phyloP scores from a whole-genome alignment of 2,113 vertebrate species.

The Microcebus murinus region DNA sequence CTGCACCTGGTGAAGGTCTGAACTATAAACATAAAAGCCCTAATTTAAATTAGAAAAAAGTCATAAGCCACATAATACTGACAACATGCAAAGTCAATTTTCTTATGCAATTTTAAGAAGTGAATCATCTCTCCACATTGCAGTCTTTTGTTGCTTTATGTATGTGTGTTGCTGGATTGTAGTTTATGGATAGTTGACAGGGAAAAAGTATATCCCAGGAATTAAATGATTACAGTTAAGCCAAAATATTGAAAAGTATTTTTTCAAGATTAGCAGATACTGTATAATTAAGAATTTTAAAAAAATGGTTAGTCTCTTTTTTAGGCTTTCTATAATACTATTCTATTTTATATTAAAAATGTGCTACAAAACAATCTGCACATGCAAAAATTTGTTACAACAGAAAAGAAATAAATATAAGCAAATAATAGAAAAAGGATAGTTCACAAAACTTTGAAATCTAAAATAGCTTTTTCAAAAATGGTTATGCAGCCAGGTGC shows the following conservation, averaged over 20 bases:
- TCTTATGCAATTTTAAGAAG: not conserved
- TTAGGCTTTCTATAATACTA: not conserved
- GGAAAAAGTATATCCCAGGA: not conserved
- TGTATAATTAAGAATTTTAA: not conserved
- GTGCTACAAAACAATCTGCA: slow-evolving; percentile 28
- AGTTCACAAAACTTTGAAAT: not conserved
- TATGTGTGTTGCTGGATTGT: not conserved
- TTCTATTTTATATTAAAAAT: slow-evolving; percentile 22
- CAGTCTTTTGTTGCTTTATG: not conserved
- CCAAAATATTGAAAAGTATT: not conserved
- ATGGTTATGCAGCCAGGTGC: not conserved
- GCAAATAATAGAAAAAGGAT: not conserved
- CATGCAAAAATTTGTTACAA: slow-evolving; percentile 27
- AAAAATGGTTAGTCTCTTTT: not conserved
- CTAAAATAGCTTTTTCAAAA: not conserved
- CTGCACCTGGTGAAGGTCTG: not conserved
- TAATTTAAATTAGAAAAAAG: not conserved
- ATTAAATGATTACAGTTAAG: not conserved
- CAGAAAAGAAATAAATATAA: slow-evolving; percentile 37
- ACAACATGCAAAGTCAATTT: not conserved
- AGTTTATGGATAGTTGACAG: not conserved
- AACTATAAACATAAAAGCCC: not conserved
- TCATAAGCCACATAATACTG: not conserved
- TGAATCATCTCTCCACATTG: not conserved
- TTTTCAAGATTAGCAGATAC: not conserved